Base-by-base conservation (phyloP, 2,888 invertebrate species). In the Byasa hedistus region DNA sequence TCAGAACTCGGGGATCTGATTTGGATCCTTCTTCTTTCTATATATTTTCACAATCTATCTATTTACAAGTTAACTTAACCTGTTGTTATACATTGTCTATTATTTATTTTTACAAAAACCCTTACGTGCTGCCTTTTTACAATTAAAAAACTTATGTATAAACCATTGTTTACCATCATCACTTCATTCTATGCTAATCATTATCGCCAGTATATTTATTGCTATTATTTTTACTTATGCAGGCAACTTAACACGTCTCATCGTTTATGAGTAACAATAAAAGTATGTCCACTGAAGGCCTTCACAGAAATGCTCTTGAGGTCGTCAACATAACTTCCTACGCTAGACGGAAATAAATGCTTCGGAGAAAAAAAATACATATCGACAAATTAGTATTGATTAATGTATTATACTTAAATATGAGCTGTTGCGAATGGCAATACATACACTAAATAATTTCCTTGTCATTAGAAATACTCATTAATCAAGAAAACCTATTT, bases 271-370 rank as follows among this genome's bases (percentile, higher is more conserved):
- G 57, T 65, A 56, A 61, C 57, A 57, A 66, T 57, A 66, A 61
- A 61, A 61, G 65, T 52, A 66, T 57, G 57, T 57, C 24, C 57
- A 61, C 24, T 19, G 65, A 66, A 66, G 65, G 65, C 39, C 65
- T 44, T 23, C 52, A 36, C 65, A 66, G 65, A 57, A 61, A 57
- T 52, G 61, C 51, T 39, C 52, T 51, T 57, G 65, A 65, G 65
- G 65, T 61, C 65, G 51, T 39, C 57, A 57, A 65, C 59, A 65
- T 55, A 61, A 66, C 65, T 66, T 66, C 65, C 65, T 61, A 66
- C 57, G 57, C 39, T 27, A 52, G 48, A 56, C 48, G 52, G 65
- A 65, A 61, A 61, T 60, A 48, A 60, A 55, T 60, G 10, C 48
- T 60, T 51, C n/a, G 10, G 22, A 0, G 21, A 55, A 27, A 57